Conservation (phyloP, 2,888 invertebrate genomes). For the Cheiracanthium punctorium region DNA sequence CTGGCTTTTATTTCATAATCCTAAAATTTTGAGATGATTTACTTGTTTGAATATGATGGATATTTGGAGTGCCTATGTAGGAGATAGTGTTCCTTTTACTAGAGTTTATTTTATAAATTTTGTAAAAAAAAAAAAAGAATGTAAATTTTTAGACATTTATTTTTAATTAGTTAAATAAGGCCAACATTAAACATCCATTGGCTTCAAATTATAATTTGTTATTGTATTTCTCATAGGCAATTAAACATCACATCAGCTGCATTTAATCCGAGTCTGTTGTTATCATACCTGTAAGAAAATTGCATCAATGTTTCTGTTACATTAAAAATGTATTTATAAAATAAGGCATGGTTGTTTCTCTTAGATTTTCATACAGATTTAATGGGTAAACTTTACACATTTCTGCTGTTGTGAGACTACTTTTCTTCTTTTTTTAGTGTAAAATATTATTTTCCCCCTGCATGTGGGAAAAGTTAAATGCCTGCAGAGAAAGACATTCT, state of each 20-base stretch:
- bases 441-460: too few relatives aligned
- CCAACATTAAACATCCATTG: slow-evolving; percentile 39
- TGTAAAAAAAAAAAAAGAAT: slow-evolving; percentile 27
- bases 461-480: too few relatives aligned
- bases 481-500: too few relatives aligned
- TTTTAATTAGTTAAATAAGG: slow-evolving; percentile 41
- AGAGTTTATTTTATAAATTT: slow-evolving; percentile 47
- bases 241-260: slow-evolving; percentile 34
- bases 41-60: background rate
- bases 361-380: too few relatives aligned
- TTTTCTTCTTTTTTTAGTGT: too few relatives aligned
- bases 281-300: slow-evolving; percentile 45
- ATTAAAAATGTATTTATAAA: slow-evolving; percentile 51
- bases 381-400: too few relatives aligned
- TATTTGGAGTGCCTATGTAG: slow-evolving; percentile 35
- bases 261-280: slow-evolving; percentile 38
- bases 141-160: slow-evolving; percentile 62
- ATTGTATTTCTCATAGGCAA: slow-evolving; percentile 20
- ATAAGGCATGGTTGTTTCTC: background rate
- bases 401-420: too few relatives aligned
- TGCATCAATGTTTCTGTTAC: slow-evolving; percentile 53
- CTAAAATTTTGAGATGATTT: background rate
- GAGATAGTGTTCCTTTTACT: slow-evolving; percentile 55
- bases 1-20: slow-evolving; percentile 19
- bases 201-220: slow-evolving; percentile 41